A percentile compares a stretch with the other conserved stretches of the same genome.
These are phyloP conservation scores for Plodia interpunctella DNA, from an alignment of 1,140 invertebrate genomes.

Conservation along the genomic window DNA sequence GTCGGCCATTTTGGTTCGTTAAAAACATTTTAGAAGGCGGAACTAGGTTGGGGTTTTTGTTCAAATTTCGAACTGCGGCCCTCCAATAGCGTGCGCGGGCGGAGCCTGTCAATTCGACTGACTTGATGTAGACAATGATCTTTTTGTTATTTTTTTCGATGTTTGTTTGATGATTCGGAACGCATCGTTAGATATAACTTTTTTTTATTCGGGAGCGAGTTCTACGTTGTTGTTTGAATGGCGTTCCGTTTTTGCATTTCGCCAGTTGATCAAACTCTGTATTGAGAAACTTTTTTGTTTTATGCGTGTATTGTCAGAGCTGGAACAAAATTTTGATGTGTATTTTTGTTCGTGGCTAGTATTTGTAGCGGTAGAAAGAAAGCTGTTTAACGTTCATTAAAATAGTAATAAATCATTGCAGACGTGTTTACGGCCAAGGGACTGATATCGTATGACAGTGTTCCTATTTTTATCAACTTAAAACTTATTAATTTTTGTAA, in stretches of 20 bases:
- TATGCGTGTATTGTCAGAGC: background rate
- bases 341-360: background rate
- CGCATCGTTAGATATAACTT: conserved; percentile 16
- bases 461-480: conserved; percentile 10
- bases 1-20: conserved; percentile 59
- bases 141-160: conserved; percentile 38
- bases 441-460: conserved; percentile 9
- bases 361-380: background rate
- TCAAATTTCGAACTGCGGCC: conserved; percentile 64
- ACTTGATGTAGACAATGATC: conserved; percentile 69
- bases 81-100: conserved; percentile 70
- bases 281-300: conserved; percentile 1
- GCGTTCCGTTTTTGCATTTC: conserved; percentile 10
- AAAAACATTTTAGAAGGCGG: conserved; percentile 76
- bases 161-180: conserved; percentile 29
- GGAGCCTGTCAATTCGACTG: conserved; percentile 68
- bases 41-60: conserved; percentile 73
- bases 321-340: background rate
- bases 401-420: conserved; percentile 5
- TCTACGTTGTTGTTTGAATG: background rate
- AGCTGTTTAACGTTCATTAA: conserved; percentile 10
- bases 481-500: background rate
- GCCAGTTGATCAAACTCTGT: conserved; percentile 5
- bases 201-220: conserved; percentile 3
- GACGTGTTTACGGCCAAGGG: conserved; percentile 9